These are phyloP conservation scores for Clostera curtula DNA, from an alignment of 2,888 invertebrate genomes.

Conservation along the genomic window DNA sequence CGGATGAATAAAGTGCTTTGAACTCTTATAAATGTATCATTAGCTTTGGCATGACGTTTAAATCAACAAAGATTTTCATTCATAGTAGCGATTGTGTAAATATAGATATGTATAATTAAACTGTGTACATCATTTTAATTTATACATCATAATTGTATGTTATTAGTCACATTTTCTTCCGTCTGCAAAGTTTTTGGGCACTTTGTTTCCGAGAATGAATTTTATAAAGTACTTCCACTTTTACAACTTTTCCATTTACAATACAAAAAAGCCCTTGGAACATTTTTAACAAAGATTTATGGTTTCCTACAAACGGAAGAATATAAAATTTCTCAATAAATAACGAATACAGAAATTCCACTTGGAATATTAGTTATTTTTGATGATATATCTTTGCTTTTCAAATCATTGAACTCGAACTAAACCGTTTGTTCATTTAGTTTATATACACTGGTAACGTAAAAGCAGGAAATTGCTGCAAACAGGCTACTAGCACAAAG, in stretches of 20 bases:
- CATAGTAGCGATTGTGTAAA: too few species aligned
- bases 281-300: constrained; percentile 5
- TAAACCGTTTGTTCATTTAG: constrained; percentile 25
- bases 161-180: too few species aligned
- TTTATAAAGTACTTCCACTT: background rate
- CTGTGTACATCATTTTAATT: too few species aligned
- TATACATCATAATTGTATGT: too few species aligned
- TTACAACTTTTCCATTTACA: constrained; percentile 3
- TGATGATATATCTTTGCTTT: too few species aligned
- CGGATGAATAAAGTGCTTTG: too few species aligned
- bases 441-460: constrained; percentile 30
- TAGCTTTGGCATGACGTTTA: too few species aligned
- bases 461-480: constrained; percentile 47
- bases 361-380: too few species aligned
- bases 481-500: constrained; percentile 53
- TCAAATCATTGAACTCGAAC: too few species aligned
- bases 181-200: background rate
- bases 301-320: constrained; percentile 7
- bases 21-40: too few species aligned
- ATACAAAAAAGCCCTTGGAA: constrained; percentile 2
- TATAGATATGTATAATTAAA: too few species aligned
- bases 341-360: constrained; percentile 18
- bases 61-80: too few species aligned
- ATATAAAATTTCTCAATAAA: constrained; percentile 19
- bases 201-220: background rate